These are phyloP conservation scores for Tipula helvola DNA, from an alignment of 2,888 invertebrate genomes.

Conservation along the genomic window DNA sequence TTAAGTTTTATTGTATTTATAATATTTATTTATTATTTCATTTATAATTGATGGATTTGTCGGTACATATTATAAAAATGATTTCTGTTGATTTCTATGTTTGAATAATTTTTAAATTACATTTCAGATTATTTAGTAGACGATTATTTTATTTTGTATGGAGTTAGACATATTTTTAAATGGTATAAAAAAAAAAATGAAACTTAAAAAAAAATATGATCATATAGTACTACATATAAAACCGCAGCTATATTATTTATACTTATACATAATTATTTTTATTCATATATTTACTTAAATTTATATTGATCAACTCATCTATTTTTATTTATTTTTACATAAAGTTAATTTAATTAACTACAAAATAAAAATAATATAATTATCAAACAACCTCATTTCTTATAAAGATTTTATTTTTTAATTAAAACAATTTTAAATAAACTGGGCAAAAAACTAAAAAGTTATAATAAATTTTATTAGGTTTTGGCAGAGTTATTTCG, in stretches of 20 bases:
- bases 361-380: background rate
- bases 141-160: background rate
- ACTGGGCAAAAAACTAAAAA: background rate
- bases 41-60: background rate
- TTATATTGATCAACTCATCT: background rate
- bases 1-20: background rate
- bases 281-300: background rate
- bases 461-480: background rate
- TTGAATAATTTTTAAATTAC: background rate
- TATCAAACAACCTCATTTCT: background rate
- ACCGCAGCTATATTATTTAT: background rate
- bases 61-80: background rate
- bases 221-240: background rate
- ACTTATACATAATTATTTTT: background rate
- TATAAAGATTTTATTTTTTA: background rate
- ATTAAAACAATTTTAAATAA: background rate
- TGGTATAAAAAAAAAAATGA: background rate
- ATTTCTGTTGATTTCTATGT: background rate
- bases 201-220: background rate
- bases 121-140: background rate
- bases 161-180: background rate
- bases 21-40: background rate
- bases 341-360: background rate
- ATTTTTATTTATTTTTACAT: background rate
- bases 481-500: background rate